A percentile compares a stretch with the other conserved stretches of the same genome.
Evolutionary conservation across 2,797 vertebrate species (phyloP).

Genomic region (Pitangus sulphuratus): DNA sequence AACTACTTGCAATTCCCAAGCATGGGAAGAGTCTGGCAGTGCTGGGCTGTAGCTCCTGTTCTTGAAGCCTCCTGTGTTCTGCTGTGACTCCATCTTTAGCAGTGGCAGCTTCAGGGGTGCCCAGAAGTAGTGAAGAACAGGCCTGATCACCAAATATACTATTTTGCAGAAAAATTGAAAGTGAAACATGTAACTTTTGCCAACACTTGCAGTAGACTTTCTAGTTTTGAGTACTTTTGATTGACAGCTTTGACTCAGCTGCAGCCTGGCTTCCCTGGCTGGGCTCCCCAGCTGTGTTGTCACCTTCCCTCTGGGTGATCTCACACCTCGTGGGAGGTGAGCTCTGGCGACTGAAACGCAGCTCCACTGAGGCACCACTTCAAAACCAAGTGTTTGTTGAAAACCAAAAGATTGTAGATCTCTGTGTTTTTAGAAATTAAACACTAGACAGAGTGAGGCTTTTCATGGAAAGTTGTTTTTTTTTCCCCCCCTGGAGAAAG

Average conservation of each 20-base stretch:
- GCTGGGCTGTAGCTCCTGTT: accelerated
- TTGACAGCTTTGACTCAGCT: background rate
- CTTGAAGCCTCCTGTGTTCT: background rate
- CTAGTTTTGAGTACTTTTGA: background rate
- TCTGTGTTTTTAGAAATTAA: background rate
- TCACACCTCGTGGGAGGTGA: background rate
- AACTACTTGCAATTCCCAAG: background rate
- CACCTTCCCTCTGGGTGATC: background rate
- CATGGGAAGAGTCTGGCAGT: background rate
- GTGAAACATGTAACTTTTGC: accelerated
- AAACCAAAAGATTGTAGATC: background rate
- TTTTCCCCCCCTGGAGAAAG: background rate
- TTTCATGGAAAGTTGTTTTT: background rate
- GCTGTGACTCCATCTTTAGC: background rate
- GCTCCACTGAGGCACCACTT: background rate
- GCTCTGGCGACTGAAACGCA: background rate
- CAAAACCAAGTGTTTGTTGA: background rate
- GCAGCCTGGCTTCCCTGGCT: background rate
- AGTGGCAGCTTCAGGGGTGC: background rate
- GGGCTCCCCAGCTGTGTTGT: background rate
- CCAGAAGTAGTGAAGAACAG: background rate
- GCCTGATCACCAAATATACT: background rate
- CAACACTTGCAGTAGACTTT: background rate
- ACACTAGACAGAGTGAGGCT: background rate
- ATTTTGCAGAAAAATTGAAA: background rate